phyloP scores from a whole-genome alignment of 2,888 invertebrate genomes.

The Heliconius ismenius region DNA sequence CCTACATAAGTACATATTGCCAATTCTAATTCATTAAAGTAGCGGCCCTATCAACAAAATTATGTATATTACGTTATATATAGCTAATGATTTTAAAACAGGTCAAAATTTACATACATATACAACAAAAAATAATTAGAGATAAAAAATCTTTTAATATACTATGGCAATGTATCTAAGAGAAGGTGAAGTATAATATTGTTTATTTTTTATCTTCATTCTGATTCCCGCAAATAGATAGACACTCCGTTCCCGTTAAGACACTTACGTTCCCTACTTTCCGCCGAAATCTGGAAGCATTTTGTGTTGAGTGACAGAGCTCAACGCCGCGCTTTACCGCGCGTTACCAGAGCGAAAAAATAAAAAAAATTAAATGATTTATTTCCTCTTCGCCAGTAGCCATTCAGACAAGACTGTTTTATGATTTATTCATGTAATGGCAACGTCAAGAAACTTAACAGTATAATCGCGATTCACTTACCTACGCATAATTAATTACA shows the following conservation, averaged over 20 bases:
- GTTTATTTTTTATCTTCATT: too few species aligned
- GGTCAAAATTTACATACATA: constrained; percentile 23
- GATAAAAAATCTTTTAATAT: not conserved
- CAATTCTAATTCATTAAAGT: constrained; percentile 13
- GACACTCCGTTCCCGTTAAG: too few species aligned
- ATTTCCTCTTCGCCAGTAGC: constrained; percentile 21
- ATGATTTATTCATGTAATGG: constrained; percentile 43
- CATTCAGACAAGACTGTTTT: constrained; percentile 40
- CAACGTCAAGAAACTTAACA: constrained; percentile 36
- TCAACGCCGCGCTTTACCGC: too few species aligned
- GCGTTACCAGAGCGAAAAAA: too few species aligned
- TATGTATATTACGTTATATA: not conserved
- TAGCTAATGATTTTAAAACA: not conserved
- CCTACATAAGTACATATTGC: too few species aligned
- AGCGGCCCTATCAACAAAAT: constrained; percentile 19
- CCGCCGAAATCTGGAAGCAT: too few species aligned
- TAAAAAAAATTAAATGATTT: too few species aligned
- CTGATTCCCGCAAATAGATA: too few species aligned
- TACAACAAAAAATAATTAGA: not conserved
- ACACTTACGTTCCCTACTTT: too few species aligned
- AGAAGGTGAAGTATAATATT: not conserved
- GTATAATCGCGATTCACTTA: constrained; percentile 35
- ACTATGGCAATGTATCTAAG: not conserved
- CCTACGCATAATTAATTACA: constrained; percentile 39
- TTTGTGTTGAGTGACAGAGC: too few species aligned